phyloP scores from a whole-genome alignment of 2,888 invertebrate species.

The Sesia apiformis region DNA sequence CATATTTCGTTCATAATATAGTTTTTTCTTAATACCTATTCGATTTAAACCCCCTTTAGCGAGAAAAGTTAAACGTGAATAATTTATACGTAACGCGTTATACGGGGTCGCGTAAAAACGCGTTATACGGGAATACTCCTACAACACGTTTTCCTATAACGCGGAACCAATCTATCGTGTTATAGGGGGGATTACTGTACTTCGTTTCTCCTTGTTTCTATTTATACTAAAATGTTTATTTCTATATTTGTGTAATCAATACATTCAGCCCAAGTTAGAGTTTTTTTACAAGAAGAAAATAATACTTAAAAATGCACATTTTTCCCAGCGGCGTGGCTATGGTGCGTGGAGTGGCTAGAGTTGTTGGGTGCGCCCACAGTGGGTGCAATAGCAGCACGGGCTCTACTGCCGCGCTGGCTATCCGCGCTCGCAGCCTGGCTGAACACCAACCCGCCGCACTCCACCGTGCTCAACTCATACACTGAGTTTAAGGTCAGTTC shows the following conservation, averaged over 20 bases:
- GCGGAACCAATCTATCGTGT: too few relatives aligned
- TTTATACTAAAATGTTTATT: not conserved
- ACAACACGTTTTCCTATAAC: too few relatives aligned
- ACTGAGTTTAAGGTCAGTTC: conserved; percentile 52
- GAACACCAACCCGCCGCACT: conserved; percentile 90
- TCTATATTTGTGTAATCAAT: not conserved
- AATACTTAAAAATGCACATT: conserved; percentile 1
- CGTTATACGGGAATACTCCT: too few relatives aligned
- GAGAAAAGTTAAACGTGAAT: too few relatives aligned
- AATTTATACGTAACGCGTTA: too few relatives aligned
- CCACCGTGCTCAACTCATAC: conserved; percentile 83
- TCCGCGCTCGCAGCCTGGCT: conserved; percentile 92
- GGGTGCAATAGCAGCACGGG: conserved; percentile 87
- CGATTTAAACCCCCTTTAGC: too few relatives aligned
- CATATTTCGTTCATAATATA: too few relatives aligned
- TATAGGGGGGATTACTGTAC: conserved; percentile 4
- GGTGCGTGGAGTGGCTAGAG: conserved; percentile 96
- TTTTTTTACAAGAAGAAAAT: conserved; percentile 1
- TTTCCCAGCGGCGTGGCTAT: conserved; percentile 88
- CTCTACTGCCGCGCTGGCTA: conserved; percentile 95
- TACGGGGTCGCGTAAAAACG: too few relatives aligned
- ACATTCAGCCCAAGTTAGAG: not conserved
- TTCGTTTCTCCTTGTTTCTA: not conserved
- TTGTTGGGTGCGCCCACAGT: conserved; percentile 85
- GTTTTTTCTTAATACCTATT: too few relatives aligned